Conservation (phyloP, 2,888 invertebrate genomes). For the Mechanitis mazaeus region DNA sequence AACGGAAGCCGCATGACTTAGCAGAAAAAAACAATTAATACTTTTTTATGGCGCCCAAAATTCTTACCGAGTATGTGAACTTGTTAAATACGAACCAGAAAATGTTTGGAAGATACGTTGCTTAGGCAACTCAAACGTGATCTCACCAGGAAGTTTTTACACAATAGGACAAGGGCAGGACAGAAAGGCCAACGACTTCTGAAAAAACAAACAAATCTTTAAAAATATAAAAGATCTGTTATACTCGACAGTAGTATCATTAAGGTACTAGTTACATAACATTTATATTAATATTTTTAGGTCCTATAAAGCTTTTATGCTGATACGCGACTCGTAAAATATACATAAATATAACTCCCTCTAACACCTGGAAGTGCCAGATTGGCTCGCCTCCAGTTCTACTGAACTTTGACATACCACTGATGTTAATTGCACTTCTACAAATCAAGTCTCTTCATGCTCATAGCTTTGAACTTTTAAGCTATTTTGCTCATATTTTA, state of each 20-base stretch:
- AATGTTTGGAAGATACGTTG: constrained; percentile 37
- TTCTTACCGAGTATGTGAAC: constrained; percentile 49
- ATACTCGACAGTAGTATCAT: not conserved
- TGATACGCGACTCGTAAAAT: too few species aligned
- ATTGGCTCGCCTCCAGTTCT: constrained; percentile 70
- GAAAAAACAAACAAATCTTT: constrained; percentile 44
- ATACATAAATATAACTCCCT: constrained; percentile 10
- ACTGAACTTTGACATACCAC: constrained; percentile 73
- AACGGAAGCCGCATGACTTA: constrained; percentile 71
- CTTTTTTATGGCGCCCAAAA: constrained; percentile 48
- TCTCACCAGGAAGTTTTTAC: constrained; percentile 56
- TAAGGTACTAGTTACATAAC: too few species aligned
- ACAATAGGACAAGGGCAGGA: constrained; percentile 51
- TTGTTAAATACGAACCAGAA: constrained; percentile 47
- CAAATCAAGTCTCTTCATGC: constrained; percentile 18
- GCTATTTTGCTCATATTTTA: not conserved
- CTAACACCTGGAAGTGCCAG: constrained; percentile 67
- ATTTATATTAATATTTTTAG: too few species aligned
- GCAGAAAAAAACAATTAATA: constrained; percentile 66
- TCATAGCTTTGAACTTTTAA: constrained; percentile 2
- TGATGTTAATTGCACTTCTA: constrained; percentile 47
- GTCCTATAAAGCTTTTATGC: too few species aligned
- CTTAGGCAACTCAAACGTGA: constrained; percentile 57
- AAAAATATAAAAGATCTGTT: constrained; percentile 23
- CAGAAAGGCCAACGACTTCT: constrained; percentile 52